A percentile compares a stretch with the other conserved stretches of the same genome.
Evolutionary conservation across 2,797 vertebrate genomes (phyloP).

Genomic region (Ambastaia sidthimunki): DNA sequence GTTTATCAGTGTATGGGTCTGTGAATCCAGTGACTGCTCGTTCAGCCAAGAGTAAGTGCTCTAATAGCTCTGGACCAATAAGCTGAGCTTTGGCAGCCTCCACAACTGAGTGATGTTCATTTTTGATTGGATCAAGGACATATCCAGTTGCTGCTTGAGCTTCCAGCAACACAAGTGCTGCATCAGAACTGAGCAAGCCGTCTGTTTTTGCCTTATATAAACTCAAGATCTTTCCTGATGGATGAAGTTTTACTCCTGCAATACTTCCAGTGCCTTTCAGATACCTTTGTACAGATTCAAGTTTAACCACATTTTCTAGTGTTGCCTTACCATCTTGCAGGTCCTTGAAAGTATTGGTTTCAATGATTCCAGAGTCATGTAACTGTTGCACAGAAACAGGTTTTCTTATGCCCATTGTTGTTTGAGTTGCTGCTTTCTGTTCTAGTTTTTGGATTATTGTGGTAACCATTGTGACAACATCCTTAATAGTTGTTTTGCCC

Average conservation of each 20-base stretch:
- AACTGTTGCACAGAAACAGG: conserved; percentile 81
- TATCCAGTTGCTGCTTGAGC: conserved; percentile 79
- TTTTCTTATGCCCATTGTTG: conserved; percentile 80
- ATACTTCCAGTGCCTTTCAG: conserved; percentile 84
- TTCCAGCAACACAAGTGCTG: conserved; percentile 73
- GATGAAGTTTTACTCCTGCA: conserved; percentile 72
- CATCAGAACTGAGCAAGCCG: conserved; percentile 68
- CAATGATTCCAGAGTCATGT: conserved; percentile 83
- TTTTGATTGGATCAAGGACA: conserved; percentile 74
- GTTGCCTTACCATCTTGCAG: conserved; percentile 78
- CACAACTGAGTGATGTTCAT: conserved; percentile 69
- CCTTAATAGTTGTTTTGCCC: conserved; percentile 68
- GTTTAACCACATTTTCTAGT: conserved; percentile 74
- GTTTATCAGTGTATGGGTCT: conserved; percentile 73
- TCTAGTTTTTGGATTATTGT: conserved; percentile 71
- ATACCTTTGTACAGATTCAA: conserved; percentile 78
- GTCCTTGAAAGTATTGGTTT: conserved; percentile 78
- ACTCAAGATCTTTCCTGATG: conserved; percentile 71
- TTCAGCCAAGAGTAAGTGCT: conserved; percentile 75
- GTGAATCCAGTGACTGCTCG: conserved; percentile 72
- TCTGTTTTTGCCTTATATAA: conserved; percentile 73
- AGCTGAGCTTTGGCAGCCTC: conserved; percentile 71
- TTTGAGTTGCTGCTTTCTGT: conserved; percentile 62
- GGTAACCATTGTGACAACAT: conserved; percentile 69
- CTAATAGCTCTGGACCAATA: conserved; percentile 72